Conservation (phyloP, 2,797 vertebrate species). For the Anabas testudineus region DNA sequence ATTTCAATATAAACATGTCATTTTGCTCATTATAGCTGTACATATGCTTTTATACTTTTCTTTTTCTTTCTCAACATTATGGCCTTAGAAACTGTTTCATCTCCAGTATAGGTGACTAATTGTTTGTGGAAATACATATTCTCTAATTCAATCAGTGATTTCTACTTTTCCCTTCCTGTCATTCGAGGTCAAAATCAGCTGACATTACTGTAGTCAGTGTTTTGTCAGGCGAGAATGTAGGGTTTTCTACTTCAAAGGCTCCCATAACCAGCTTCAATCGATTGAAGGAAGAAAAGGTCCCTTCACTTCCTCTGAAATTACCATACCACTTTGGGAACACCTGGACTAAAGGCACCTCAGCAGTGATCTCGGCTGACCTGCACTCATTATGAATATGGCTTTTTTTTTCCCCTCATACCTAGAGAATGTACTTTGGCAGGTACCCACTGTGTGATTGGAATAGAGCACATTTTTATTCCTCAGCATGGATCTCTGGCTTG, state of each 20-base stretch:
- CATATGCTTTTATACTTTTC: too few species aligned
- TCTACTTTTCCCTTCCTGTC: neutral
- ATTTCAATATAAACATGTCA: too few species aligned
- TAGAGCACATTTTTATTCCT: neutral
- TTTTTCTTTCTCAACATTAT: too few species aligned
- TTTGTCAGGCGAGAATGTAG: neutral
- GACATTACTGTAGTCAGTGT: neutral
- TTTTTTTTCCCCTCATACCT: neutral
- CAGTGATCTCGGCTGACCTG: slow-evolving; percentile 31
- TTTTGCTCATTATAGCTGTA: too few species aligned
- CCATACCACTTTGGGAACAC: slow-evolving; percentile 22
- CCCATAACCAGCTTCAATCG: slow-evolving; percentile 3
- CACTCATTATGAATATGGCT: slow-evolving; percentile 17
- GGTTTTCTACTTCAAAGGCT: slow-evolving; percentile 27
- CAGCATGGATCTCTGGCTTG: slow-evolving; percentile 6
- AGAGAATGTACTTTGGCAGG: neutral
- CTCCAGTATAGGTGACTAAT: neutral
- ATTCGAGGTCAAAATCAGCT: slow-evolving; percentile 7
- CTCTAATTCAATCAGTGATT: slow-evolving; percentile 11
- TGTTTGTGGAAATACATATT: neutral
- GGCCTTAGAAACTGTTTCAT: too few species aligned
- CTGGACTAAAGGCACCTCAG: slow-evolving; percentile 20
- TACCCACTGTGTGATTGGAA: neutral
- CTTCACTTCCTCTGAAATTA: slow-evolving; percentile 17
- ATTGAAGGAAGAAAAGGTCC: neutral